Evolutionary conservation across 2,888 invertebrate genomes (phyloP).

Genomic region (Branchellion lobata): DNA sequence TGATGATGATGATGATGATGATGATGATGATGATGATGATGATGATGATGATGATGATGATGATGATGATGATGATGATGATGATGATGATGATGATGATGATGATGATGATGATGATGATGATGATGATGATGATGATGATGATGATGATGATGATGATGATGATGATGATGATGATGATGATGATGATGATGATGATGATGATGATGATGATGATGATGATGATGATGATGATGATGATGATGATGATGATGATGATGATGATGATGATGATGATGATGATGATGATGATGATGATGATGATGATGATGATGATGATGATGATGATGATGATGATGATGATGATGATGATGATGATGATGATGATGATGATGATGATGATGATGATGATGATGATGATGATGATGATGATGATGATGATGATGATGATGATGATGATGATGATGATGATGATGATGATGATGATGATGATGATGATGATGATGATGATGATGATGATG

Average conservation of each 20-base stretch:
- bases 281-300: slow-evolving; percentile 24
- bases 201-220: background rate
- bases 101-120: background rate
- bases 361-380: slow-evolving; percentile 14
- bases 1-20: background rate
- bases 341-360: slow-evolving; percentile 20
- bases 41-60: slow-evolving; percentile 24
- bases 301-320: slow-evolving; percentile 14
- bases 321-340: slow-evolving; percentile 17
- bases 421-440: slow-evolving; percentile 14
- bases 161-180: background rate
- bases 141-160: slow-evolving; percentile 15
- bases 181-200: slow-evolving; percentile 24
- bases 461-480: slow-evolving; percentile 11
- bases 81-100: slow-evolving; percentile 21
- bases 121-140: slow-evolving; percentile 15
- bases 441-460: slow-evolving; percentile 14
- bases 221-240: slow-evolving; percentile 5
- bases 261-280: too few relatives aligned
- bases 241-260: slow-evolving; percentile 21
- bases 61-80: background rate
- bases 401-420: slow-evolving; percentile 14
- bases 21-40: slow-evolving; percentile 2
- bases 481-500: slow-evolving; percentile 32
- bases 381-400: slow-evolving; percentile 16